Evolutionary conservation across 2,113 vertebrate genomes (phyloP), one percentile per base, ranked within the genome.

Genomic region (Aythya baeri): DNA sequence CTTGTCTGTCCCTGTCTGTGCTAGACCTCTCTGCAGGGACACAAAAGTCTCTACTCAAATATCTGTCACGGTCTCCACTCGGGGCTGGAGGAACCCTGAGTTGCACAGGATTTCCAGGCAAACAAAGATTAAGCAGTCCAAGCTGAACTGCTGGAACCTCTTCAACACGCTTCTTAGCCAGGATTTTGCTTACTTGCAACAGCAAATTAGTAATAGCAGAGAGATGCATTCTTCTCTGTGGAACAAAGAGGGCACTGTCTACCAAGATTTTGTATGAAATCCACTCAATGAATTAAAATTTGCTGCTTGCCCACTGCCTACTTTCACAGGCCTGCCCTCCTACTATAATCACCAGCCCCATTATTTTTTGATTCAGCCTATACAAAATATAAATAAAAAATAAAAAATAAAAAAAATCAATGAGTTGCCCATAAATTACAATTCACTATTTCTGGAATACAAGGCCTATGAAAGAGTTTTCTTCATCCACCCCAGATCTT

Each of bases 241-340:
- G 87, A 94, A 93, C 91, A 89, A 80, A 97, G 97, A 91, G 97
- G 97, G 97, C 97, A 96, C 95, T 96, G 81, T 96, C 77, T 91
- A 96, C 93, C 94, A 96, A 97, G 94, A 17, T 96, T 96, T 91
- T 74, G 9, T 7, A 72, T 27, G 54, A 83, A 88, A 79, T 61
- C 9, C 25, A 15, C 38, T 62, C 25, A 73, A 29, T 61, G 58
- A 71, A 86, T 88, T 96, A 31, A 46, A 49, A 25, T 75, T 79
- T n/a, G 27, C 54, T 65, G 49, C 54, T 89, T 89, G n/a, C 76
- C 57, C 74, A 38, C 27, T 96, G 43, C 61, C 67, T 85, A 32
- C 27, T 92, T 91, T 85, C 81, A 75, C 43, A 93, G 68, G 54
- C 54, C 77, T 88, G 52, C 57, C 91, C n/a, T 81, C 59, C 78